These are phyloP conservation scores for Andrena bucephala DNA, from an alignment of 2,888 invertebrate genomes.

Conservation along the genomic window DNA sequence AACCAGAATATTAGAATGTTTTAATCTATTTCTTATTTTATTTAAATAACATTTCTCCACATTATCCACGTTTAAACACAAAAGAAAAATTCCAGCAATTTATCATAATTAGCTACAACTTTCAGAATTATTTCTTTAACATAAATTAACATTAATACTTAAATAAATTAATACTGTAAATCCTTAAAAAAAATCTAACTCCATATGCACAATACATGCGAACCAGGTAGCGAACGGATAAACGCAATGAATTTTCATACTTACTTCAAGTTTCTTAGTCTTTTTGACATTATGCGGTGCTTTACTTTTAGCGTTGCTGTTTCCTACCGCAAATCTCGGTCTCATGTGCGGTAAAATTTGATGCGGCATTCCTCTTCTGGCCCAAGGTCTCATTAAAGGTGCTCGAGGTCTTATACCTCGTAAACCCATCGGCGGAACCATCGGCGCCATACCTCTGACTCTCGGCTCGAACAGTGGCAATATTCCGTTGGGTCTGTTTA, in stretches of 20 bases:
- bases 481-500: conserved; percentile 62
- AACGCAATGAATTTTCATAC: conserved; percentile 18
- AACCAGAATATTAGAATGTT: too few species aligned
- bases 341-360: conserved; percentile 75
- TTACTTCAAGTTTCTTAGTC: conserved; percentile 80
- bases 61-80: neutral
- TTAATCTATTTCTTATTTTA: neutral
- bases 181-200: neutral
- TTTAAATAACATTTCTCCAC: neutral
- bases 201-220: too few species aligned
- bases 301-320: conserved; percentile 77
- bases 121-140: neutral
- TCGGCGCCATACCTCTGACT: conserved; percentile 72
- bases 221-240: neutral
- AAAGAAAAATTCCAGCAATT: conserved; percentile 9
- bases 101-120: neutral
- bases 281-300: conserved; percentile 76
- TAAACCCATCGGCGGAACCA: conserved; percentile 75
- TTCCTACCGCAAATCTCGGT: conserved; percentile 76
- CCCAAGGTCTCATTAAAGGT: conserved; percentile 75
- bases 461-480: conserved; percentile 70
- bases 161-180: too few species aligned
- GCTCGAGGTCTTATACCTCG: conserved; percentile 74
- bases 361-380: conserved; percentile 71
- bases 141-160: neutral